Percentiles rank a stretch among this genome's conserved stretches.
phyloP scores from a whole-genome alignment of 2,113 vertebrate genomes.

The Mobula hypostoma region DNA sequence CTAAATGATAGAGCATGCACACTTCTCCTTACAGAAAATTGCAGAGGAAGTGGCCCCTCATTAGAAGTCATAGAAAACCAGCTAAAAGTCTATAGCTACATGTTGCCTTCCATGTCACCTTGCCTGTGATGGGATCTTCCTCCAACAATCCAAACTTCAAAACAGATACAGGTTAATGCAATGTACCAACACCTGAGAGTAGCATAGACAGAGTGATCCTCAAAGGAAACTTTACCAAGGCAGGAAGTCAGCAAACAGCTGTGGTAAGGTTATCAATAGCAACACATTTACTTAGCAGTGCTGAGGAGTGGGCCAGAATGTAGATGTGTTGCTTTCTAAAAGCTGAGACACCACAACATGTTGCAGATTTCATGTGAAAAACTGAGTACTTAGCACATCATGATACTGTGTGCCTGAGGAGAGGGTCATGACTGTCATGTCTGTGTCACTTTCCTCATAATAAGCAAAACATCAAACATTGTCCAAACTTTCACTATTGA shows the following conservation, averaged over 20 bases:
- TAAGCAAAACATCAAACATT: not conserved
- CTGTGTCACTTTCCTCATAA: not conserved
- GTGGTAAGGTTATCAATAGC: not conserved
- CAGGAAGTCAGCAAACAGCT: not conserved
- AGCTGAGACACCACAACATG: not conserved
- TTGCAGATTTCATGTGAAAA: not conserved
- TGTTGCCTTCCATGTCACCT: not conserved
- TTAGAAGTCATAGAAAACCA: not conserved
- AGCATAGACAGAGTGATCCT: not conserved
- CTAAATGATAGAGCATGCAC: no score
- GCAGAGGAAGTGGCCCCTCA: not conserved
- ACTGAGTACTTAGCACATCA: not conserved
- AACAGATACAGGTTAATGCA: not conserved
- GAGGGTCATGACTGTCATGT: not conserved
- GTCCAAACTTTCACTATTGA: not conserved
- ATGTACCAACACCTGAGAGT: no score
- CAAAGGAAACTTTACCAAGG: not conserved
- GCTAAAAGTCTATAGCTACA: no score
- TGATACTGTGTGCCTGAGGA: not conserved
- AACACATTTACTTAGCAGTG: not conserved
- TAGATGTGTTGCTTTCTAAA: not conserved
- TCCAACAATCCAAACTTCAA: not conserved
- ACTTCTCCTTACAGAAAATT: no score
- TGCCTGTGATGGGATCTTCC: not conserved
- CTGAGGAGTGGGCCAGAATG: not conserved